A percentile compares a stretch with the other conserved stretches of the same genome.
Conservation (phyloP, 2,113 vertebrate species). For the Scomber scombrus region DNA sequence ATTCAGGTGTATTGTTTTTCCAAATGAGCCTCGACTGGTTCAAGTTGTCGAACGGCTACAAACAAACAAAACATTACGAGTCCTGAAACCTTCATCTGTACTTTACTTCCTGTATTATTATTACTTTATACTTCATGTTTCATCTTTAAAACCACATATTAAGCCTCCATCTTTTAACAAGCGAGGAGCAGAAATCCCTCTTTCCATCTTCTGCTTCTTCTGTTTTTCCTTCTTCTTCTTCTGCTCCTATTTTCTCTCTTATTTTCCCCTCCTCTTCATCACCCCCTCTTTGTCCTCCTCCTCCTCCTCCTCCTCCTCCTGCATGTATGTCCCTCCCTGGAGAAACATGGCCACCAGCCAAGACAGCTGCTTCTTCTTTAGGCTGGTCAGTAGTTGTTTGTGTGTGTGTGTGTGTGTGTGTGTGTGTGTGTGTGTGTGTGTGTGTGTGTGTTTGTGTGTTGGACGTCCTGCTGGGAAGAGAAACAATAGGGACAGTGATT, state of each 20-base stretch:
- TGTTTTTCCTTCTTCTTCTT: background rate
- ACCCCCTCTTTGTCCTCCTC: conserved; percentile 11
- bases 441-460: conserved; percentile 30
- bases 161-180: no score
- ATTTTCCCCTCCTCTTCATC: conserved; percentile 19
- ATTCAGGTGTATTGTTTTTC: no score
- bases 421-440: no score
- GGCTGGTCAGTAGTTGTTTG: conserved; percentile 46
- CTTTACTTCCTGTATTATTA: no score
- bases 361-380: conserved; percentile 70
- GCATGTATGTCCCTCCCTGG: conserved; percentile 68
- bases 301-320: conserved; percentile 50
- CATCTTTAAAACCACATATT: no score
- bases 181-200: no score
- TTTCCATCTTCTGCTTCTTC: background rate
- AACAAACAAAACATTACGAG: no score
- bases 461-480: conserved; percentile 62
- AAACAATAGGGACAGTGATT: conserved; percentile 52
- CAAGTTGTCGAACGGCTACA: no score
- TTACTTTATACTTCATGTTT: no score
- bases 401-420: no score
- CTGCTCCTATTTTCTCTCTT: background rate
- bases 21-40: no score
- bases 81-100: no score
- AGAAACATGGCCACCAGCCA: conserved; percentile 72